A percentile compares a stretch with the other conserved stretches of the same genome.
These are phyloP conservation scores for Lasioglossum vierecki DNA, from an alignment of 2,888 invertebrate genomes.

Conservation along the genomic window DNA sequence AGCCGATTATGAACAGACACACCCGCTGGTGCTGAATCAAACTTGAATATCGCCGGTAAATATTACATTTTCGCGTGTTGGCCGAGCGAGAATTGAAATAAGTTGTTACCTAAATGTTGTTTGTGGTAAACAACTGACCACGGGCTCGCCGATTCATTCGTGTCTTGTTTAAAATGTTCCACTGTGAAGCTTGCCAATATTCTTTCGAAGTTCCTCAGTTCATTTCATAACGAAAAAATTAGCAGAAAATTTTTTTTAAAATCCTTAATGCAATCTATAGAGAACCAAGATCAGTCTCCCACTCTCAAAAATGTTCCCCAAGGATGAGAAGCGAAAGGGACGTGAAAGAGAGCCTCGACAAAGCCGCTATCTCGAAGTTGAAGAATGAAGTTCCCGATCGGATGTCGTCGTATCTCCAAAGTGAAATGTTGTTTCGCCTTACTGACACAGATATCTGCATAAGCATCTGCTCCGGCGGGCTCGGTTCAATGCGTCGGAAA, in stretches of 20 bases:
- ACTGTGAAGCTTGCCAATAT: not conserved
- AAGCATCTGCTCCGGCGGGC: not conserved
- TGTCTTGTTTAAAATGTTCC: not conserved
- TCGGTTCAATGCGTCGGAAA: not conserved
- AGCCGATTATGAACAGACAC: not conserved
- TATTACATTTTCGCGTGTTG: not conserved
- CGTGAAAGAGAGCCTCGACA: not conserved
- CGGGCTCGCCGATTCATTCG: not conserved
- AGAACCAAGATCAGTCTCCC: not conserved
- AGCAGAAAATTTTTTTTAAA: not conserved
- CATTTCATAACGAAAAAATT: not conserved
- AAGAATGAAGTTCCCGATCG: not conserved
- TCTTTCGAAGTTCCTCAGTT: not conserved
- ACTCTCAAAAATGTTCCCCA: not conserved
- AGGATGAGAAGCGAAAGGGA: not conserved
- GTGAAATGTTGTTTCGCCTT: not conserved
- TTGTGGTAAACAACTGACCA: not conserved
- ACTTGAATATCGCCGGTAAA: not conserved
- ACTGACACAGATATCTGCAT: slow-evolving; percentile 1
- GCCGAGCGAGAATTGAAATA: not conserved
- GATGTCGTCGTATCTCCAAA: not conserved
- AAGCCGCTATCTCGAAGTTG: not conserved
- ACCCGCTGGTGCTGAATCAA: not conserved
- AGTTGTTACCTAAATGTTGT: not conserved
- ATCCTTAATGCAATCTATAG: not conserved